Evolutionary conservation across 2,113 vertebrate species (phyloP).

Genomic region (Peromyscus maniculatus): DNA sequence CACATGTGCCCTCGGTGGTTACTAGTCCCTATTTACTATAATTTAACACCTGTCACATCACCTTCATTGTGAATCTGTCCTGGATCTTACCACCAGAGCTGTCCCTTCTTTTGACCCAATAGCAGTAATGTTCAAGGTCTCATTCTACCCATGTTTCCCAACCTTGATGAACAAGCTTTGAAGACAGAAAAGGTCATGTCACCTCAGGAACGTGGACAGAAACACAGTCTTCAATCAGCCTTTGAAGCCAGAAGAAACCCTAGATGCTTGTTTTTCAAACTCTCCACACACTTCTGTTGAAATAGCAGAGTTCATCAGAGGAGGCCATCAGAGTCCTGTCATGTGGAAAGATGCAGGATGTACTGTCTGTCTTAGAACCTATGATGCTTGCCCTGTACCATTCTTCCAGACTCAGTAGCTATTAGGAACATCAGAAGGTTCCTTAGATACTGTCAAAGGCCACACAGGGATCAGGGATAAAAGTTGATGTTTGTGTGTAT

Average conservation of each 20-base stretch:
- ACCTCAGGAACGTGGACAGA: neutral
- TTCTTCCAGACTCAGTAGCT: neutral
- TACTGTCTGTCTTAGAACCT: neutral
- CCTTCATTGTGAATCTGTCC: neutral
- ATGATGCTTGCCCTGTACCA: fast-evolving
- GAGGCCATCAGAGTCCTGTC: neutral
- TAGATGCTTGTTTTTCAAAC: neutral
- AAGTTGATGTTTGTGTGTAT: neutral
- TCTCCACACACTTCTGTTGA: neutral
- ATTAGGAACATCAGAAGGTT: neutral
- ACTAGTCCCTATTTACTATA: neutral
- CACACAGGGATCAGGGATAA: too few relatives aligned
- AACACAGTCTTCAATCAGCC: neutral
- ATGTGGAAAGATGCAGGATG: neutral
- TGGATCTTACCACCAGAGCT: neutral
- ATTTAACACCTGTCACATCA: neutral
- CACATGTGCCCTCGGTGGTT: neutral
- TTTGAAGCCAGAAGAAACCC: neutral
- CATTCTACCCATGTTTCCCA: neutral
- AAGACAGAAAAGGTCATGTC: neutral
- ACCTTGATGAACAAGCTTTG: too few relatives aligned
- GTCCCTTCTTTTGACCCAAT: neutral
- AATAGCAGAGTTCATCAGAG: neutral
- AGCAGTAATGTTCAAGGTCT: neutral
- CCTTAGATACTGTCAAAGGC: neutral